Conservation (phyloP, 2,888 invertebrate genomes). For the Prosapia bicincta region DNA sequence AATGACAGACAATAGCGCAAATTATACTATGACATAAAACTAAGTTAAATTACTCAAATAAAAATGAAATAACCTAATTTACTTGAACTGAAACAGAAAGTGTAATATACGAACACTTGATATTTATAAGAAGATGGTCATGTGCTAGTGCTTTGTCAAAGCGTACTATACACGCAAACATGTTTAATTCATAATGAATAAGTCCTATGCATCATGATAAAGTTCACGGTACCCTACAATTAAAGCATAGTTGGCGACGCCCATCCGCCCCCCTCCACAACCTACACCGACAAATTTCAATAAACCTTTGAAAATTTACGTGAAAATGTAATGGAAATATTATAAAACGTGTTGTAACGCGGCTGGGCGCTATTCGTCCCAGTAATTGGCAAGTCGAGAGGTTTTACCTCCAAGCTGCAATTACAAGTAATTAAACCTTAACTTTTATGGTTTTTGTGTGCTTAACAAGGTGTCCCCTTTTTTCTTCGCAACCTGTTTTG, state of each 20-base stretch:
- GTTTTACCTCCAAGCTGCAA: not conserved
- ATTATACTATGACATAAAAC: no score
- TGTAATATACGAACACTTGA: no score
- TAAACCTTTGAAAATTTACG: not conserved
- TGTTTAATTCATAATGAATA: not conserved
- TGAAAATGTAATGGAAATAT: not conserved
- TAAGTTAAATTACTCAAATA: no score
- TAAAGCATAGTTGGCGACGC: not conserved
- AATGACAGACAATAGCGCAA: no score
- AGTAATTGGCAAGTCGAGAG: not conserved
- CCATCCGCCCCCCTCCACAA: not conserved
- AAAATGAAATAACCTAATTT: no score
- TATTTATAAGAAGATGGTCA: no score
- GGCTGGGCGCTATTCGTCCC: not conserved
- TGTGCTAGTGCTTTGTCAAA: no score
- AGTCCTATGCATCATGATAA: not conserved
- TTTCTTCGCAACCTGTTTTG: not conserved
- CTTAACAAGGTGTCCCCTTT: not conserved
- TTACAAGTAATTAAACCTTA: not conserved
- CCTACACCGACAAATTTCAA: not conserved
- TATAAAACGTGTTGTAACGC: not conserved
- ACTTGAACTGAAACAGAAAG: no score
- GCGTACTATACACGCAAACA: not conserved
- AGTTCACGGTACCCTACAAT: not conserved
- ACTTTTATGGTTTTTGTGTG: not conserved